phyloP scores from a whole-genome alignment of 2,888 invertebrate genomes.

The Piscicola geometra region DNA sequence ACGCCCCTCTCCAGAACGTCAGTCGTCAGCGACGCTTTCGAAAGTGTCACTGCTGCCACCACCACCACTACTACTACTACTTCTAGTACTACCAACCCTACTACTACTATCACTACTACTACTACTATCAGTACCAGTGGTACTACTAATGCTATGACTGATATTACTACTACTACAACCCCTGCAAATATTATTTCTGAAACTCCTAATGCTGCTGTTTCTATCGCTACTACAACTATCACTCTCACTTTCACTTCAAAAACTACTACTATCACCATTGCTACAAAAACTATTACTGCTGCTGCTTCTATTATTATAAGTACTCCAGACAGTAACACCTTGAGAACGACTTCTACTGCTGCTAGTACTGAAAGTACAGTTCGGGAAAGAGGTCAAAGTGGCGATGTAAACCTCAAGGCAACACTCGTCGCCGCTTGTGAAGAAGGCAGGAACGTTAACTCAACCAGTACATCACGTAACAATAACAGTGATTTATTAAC shows the following conservation, averaged over 20 bases:
- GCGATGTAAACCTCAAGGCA: no score
- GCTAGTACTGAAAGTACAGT: no score
- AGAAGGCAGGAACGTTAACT: no score
- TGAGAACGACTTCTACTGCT: no score
- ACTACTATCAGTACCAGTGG: not conserved
- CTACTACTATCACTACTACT: slow-evolving; percentile 5
- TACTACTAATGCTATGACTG: not conserved
- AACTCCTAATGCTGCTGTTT: not conserved
- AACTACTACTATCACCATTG: not conserved
- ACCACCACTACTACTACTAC: slow-evolving; percentile 7
- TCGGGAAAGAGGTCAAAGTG: no score
- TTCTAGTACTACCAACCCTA: not conserved
- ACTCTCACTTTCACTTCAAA: not conserved
- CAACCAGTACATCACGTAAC: no score
- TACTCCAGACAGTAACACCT: no score
- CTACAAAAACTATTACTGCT: not conserved
- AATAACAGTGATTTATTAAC: no score
- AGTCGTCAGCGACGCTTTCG: no score
- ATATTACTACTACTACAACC: not conserved
- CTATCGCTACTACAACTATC: not conserved
- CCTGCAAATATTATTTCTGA: not conserved
- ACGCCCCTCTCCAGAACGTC: not conserved
- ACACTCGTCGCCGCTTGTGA: no score
- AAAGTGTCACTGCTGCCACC: not conserved
- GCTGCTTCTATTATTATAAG: no score